Base-by-base conservation (phyloP, 2,797 vertebrate species). In the Alca torda region DNA sequence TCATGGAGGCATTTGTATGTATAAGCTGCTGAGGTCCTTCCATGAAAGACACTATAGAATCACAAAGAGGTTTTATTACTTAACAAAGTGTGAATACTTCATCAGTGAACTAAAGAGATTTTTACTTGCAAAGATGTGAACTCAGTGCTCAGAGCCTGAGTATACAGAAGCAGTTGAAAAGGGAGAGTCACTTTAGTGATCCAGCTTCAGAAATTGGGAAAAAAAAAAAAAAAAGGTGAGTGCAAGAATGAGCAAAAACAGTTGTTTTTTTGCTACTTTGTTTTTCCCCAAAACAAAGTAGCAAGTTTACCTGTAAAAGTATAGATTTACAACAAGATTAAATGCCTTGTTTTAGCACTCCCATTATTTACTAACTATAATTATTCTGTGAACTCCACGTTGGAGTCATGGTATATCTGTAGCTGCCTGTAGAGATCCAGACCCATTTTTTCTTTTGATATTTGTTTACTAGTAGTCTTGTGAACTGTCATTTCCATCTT, bases 391-490 rank as follows among this genome's bases (percentile, higher is more conserved):
- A 95, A 89, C 43, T 95, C 24, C 17, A 24, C 41, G 39, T 8
- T 91, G 76, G 31, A 95, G 16, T 82, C 59, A 31, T 37, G 4
- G 35, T 59, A 6, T 83, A 39, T 57, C 65, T 87, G 26, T 60
- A 75, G 43, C 50, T 91, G 23, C 60, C 76, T 63, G 14, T 69
- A 59, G 60, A 84, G 35, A 54, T 53, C 51, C 83, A 80, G 67
- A 84, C n/a, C 26, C 15, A 30, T 73, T 77, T 74, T 50, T 87
- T 60, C n/a, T 83, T 45, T 78, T 87, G 35, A 18, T 70, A 88
- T 94, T 89, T 96, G 59, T 96, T 98, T 96, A 91, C 59, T 85
- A 67, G 75, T 48, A 70, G n/a, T 74, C 86, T 93, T 84, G 25
- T 80, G 80, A 97, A 70, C 63, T 93, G 16, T 84, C 74, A 64